Percentiles rank a stretch among this genome's conserved stretches.
Conservation (phyloP, 2,113 vertebrate genomes). For the Cynocephalus volans region DNA sequence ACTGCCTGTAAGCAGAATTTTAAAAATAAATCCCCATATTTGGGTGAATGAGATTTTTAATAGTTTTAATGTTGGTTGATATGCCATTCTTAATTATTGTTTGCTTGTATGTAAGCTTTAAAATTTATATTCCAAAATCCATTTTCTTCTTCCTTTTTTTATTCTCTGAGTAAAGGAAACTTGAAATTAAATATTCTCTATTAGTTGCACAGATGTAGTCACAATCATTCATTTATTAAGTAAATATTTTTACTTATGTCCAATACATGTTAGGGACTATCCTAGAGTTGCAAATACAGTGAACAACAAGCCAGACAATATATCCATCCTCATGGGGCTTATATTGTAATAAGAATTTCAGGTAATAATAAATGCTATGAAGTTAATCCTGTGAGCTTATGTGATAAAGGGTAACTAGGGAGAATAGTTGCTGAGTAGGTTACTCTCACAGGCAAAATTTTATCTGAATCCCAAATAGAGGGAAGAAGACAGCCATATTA, state of each 20-base stretch:
- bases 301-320: not conserved
- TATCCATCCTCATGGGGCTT: not conserved
- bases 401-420: not conserved
- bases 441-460: not conserved
- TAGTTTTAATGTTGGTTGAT: not conserved
- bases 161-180: not conserved
- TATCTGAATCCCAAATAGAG: not conserved
- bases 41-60: not conserved
- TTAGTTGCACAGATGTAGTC: not conserved
- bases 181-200: not conserved
- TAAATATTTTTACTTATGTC: not conserved
- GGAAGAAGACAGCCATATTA: not conserved
- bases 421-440: not conserved
- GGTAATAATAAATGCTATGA: not conserved
- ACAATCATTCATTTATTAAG: conserved; percentile 27
- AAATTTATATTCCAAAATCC: not conserved
- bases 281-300: not conserved
- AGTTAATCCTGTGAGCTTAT: not conserved
- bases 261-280: not conserved
- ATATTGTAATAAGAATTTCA: not conserved
- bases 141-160: not conserved
- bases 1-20: not conserved
- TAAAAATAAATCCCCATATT: not conserved
- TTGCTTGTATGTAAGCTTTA: not conserved
- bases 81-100: not conserved